These are phyloP conservation scores for Colletes latitarsis DNA, from an alignment of 1,140 invertebrate species.

Conservation along the genomic window DNA sequence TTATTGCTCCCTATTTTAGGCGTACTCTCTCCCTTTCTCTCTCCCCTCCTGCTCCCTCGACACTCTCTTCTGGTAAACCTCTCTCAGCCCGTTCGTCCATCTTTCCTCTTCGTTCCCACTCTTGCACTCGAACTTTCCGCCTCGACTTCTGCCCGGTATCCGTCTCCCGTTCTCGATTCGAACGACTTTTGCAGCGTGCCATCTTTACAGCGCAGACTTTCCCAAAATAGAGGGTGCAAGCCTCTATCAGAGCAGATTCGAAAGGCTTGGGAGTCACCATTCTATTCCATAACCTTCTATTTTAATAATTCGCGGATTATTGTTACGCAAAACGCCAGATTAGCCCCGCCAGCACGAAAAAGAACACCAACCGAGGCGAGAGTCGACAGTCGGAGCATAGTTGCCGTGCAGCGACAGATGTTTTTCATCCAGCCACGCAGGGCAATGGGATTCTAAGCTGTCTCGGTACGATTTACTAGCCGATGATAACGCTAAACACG, in stretches of 20 bases:
- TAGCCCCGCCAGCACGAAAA: too few species aligned
- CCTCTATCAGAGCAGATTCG: too few species aligned
- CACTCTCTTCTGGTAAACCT: conserved; percentile 7
- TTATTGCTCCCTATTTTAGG: conserved; percentile 81
- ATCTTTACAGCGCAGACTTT: background rate
- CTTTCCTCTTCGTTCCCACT: background rate
- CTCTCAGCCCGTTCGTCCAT: background rate
- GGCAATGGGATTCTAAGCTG: conserved; percentile 53
- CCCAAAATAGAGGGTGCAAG: too few species aligned
- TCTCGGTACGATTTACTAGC: conserved; percentile 58
- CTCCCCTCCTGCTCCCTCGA: conserved; percentile 40
- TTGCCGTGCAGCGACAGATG: conserved; percentile 43
- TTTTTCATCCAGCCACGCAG: conserved; percentile 40
- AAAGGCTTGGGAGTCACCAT: too few species aligned
- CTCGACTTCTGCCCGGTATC: conserved; percentile 11
- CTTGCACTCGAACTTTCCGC: background rate
- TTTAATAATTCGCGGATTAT: too few species aligned
- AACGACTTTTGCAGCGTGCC: background rate
- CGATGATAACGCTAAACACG: conserved; percentile 61
- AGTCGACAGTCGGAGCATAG: background rate
- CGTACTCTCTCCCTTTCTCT: conserved; percentile 61
- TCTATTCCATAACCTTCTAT: too few species aligned
- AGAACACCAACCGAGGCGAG: background rate
- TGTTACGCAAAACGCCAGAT: too few species aligned
- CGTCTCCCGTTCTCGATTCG: conserved; percentile 9